A percentile compares a stretch with the other conserved stretches of the same genome.
Conservation (phyloP, 2,888 invertebrate species). For the Dicycla oo region DNA sequence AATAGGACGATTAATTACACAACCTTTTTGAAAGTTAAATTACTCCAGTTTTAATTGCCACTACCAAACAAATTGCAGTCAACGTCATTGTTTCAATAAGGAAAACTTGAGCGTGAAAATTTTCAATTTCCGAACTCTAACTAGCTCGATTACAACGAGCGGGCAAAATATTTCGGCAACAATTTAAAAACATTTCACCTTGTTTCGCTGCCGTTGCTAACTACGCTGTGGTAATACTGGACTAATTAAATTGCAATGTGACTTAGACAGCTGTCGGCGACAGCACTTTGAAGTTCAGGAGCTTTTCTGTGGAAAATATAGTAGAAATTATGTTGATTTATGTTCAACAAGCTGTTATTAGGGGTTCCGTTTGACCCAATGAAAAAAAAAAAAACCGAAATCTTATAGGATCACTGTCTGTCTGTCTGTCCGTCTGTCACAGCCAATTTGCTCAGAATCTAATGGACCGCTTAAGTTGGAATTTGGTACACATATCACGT, state of each 20-base stretch:
- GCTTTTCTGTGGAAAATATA: constrained; percentile 1
- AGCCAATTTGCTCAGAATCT: too few species aligned
- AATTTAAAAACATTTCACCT: constrained; percentile 37
- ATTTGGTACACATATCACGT: too few species aligned
- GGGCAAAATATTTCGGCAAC: constrained; percentile 18
- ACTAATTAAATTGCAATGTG: constrained; percentile 73
- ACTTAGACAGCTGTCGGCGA: constrained; percentile 71
- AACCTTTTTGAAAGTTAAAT: constrained; percentile 9
- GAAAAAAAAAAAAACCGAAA: too few species aligned
- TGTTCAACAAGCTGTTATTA: background rate
- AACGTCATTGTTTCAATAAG: constrained; percentile 17
- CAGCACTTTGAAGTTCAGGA: constrained; percentile 52
- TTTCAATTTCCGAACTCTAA: constrained; percentile 37
- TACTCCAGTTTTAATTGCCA: constrained; percentile 23
- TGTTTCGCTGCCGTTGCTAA: constrained; percentile 31
- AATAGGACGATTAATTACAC: background rate
- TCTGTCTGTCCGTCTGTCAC: too few species aligned
- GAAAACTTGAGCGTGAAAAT: constrained; percentile 21
- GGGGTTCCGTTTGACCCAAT: too few species aligned
- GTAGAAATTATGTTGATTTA: background rate
- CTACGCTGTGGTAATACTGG: constrained; percentile 57
- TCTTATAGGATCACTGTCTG: too few species aligned
- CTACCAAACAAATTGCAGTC: constrained; percentile 23
- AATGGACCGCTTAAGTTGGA: too few species aligned
- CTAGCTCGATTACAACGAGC: constrained; percentile 22